Evolutionary conservation across 2,113 vertebrate genomes (phyloP).

Genomic region (Neodontobutis hainanensis): DNA sequence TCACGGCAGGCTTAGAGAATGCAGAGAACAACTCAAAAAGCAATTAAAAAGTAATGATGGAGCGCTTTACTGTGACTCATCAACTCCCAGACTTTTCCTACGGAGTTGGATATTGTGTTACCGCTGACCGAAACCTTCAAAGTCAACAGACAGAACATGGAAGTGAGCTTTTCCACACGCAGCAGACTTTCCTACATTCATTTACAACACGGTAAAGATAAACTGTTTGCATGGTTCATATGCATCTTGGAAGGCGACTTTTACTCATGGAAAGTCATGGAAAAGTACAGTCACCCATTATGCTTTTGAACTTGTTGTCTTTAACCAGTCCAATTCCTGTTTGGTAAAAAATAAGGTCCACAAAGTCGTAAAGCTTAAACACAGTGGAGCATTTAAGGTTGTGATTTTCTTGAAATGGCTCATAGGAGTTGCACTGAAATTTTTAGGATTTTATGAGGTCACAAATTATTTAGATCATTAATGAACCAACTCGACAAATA

Average conservation of each 20-base stretch:
- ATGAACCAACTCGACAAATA: too few species aligned
- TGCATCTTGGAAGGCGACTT: background rate
- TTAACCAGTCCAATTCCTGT: too few species aligned
- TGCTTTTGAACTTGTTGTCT: too few species aligned
- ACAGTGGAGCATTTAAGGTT: too few species aligned
- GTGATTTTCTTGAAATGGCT: too few species aligned
- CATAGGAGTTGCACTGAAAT: too few species aligned
- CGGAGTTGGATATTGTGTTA: slow-evolving; percentile 64
- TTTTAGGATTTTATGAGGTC: too few species aligned
- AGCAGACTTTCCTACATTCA: slow-evolving; percentile 65
- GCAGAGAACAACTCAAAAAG: slow-evolving; percentile 46
- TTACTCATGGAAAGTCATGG: background rate
- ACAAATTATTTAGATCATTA: too few species aligned
- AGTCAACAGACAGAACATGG: slow-evolving; percentile 62
- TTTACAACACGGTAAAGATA: slow-evolving; percentile 50
- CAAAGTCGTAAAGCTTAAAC: too few species aligned
- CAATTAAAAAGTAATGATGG: slow-evolving; percentile 67
- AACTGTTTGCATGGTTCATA: slow-evolving; percentile 22
- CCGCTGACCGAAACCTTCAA: slow-evolving; percentile 34
- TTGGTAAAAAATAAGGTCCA: too few species aligned
- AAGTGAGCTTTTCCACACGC: slow-evolving; percentile 63
- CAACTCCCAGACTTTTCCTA: slow-evolving; percentile 53
- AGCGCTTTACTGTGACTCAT: slow-evolving; percentile 62
- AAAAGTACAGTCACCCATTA: background rate
- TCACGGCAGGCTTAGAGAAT: slow-evolving; percentile 14